Percentiles rank a stretch among this genome's conserved stretches.
Conservation (phyloP, 2,888 invertebrate species). For the Parelbella ahira region DNA sequence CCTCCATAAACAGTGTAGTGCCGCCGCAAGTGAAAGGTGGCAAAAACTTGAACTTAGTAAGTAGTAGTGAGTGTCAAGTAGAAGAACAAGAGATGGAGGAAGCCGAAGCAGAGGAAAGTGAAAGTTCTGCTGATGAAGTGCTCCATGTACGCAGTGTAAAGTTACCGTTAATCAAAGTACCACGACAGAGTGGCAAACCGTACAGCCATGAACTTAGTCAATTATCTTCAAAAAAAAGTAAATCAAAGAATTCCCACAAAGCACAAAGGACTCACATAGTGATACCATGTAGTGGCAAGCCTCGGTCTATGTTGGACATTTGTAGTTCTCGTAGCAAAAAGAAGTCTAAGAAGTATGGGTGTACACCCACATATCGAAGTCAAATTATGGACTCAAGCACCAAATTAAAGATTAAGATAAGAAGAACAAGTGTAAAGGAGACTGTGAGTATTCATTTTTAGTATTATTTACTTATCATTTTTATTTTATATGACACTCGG, state of each 20-base stretch:
- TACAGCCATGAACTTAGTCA: conserved; percentile 80
- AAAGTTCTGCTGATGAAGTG: conserved; percentile 74
- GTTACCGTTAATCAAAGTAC: conserved; percentile 68
- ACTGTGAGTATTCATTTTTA: conserved; percentile 48
- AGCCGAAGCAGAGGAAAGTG: conserved; percentile 46
- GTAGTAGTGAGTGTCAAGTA: conserved; percentile 71
- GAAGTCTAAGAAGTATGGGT: conserved; percentile 68
- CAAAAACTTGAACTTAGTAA: conserved; percentile 76
- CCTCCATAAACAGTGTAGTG: conserved; percentile 54
- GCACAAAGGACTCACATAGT: conserved; percentile 62
- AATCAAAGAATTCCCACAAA: conserved; percentile 56
- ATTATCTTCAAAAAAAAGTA: conserved; percentile 75
- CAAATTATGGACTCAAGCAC: conserved; percentile 84
- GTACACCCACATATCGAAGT: conserved; percentile 77
- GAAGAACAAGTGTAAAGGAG: conserved; percentile 78
- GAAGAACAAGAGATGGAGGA: conserved; percentile 47
- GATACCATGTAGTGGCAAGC: conserved; percentile 73
- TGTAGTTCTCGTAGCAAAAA: conserved; percentile 73
- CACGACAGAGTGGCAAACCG: conserved; percentile 72
- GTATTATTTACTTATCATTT: neutral
- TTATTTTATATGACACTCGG: neutral
- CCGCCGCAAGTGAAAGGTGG: conserved; percentile 71
- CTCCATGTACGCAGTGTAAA: conserved; percentile 64
- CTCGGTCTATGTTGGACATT: conserved; percentile 73
- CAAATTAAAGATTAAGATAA: conserved; percentile 85